Percentiles rank a stretch among this genome's conserved stretches.
phyloP scores from a whole-genome alignment of 2,113 vertebrate species.

The Vidua macroura region DNA sequence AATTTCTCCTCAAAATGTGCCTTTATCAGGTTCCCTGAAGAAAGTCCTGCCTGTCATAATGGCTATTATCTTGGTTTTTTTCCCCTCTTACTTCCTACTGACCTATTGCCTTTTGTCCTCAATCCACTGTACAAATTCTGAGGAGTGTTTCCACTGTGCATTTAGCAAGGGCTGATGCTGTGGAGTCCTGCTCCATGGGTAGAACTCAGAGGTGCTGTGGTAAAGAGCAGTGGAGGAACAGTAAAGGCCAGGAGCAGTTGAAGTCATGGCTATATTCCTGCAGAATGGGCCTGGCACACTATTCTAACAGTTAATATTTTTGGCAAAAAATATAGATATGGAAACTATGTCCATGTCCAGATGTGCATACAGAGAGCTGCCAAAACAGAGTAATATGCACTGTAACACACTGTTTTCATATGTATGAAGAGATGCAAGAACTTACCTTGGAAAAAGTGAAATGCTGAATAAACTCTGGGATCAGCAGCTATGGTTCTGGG shows the following conservation, averaged over 20 bases:
- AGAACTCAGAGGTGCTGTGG: neutral
- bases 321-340: conserved; percentile 27
- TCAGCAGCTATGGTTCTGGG: neutral
- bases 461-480: neutral
- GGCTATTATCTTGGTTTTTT: neutral
- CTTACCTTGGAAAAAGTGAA: conserved; percentile 40
- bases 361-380: conserved; percentile 38
- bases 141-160: neutral
- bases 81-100: neutral
- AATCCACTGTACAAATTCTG: neutral
- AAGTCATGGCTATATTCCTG: neutral
- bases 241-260: neutral
- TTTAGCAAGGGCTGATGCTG: neutral
- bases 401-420: neutral
- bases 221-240: neutral
- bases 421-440: neutral
- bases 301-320: conserved; percentile 16
- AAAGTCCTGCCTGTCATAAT: neutral
- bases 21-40: neutral
- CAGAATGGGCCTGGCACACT: conserved; percentile 8
- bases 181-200: neutral
- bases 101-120: neutral
- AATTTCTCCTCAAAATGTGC: neutral
- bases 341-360: conserved; percentile 34
- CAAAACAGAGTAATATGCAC: neutral